A percentile compares a stretch with the other conserved stretches of the same genome.
Conservation (phyloP, 2,113 vertebrate species). For the Zapus hudsonius region DNA sequence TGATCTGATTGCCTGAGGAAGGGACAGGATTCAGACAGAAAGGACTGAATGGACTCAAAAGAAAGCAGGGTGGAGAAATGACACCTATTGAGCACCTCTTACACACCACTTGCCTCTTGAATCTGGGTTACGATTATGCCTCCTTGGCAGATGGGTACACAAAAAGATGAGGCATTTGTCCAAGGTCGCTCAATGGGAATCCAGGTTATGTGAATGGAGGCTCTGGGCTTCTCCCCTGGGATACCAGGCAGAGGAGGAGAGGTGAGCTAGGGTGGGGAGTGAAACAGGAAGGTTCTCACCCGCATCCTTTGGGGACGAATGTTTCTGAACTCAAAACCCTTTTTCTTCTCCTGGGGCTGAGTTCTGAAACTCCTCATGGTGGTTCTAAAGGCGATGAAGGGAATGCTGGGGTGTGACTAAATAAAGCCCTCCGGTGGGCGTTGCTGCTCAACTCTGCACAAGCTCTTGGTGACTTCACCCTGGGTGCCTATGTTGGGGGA, state of each 20-base stretch:
- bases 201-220: background rate
- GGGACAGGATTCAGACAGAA: background rate
- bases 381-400: background rate
- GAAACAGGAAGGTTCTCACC: background rate
- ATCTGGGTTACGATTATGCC: accelerated
- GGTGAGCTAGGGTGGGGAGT: background rate
- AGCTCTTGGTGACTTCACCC: slow-evolving; percentile 54
- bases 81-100: background rate
- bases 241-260: background rate
- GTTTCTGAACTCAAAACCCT: background rate
- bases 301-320: background rate
- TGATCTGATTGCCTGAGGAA: background rate
- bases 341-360: background rate
- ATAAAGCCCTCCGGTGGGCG: slow-evolving; percentile 67
- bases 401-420: slow-evolving; percentile 59
- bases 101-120: background rate
- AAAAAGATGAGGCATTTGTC: background rate
- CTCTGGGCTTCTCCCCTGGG: background rate
- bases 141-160: background rate
- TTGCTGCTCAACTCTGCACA: slow-evolving; percentile 42
- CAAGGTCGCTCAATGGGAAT: background rate
- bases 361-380: background rate
- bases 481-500: background rate
- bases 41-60: background rate
- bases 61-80: background rate